phyloP scores from a whole-genome alignment of 2,113 vertebrate genomes.

The Trinectes maculatus region DNA sequence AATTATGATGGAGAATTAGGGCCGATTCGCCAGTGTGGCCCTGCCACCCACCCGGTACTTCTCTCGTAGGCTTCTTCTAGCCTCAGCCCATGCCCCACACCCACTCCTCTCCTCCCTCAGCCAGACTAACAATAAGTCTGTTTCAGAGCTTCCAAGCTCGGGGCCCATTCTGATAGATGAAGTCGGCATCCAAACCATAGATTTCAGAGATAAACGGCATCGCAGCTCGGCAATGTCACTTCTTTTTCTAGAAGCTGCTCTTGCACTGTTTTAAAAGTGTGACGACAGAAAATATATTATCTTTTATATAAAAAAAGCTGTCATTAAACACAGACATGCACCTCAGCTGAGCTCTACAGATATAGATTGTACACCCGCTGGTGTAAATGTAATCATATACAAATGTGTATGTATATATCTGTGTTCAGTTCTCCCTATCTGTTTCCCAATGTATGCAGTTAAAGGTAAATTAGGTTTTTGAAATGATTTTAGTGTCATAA shows the following conservation, averaged over 20 bases:
- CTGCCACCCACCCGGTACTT: conserved; percentile 38
- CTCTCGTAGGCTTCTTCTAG: conserved; percentile 31
- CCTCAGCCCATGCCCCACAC: conserved; percentile 42
- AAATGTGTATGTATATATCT: conserved; percentile 1
- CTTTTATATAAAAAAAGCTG: too few relatives aligned
- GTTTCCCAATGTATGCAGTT: not conserved
- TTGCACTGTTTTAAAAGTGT: too few relatives aligned
- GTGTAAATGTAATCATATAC: conserved; percentile 1
- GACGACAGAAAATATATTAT: too few relatives aligned
- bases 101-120: conserved; percentile 35
- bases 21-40: conserved; percentile 39
- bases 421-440: not conserved
- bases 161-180: conserved; percentile 12
- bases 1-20: conserved; percentile 60
- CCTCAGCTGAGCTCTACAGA: too few relatives aligned
- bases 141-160: conserved; percentile 24
- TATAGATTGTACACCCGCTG: too few relatives aligned
- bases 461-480: conserved; percentile 14
- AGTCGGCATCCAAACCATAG: not conserved
- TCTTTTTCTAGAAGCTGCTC: conserved; percentile 3
- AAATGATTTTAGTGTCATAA: not conserved
- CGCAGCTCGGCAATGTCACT: not conserved
- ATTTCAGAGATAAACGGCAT: conserved; percentile 38
- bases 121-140: conserved; percentile 26
- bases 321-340: not conserved